Evolutionary conservation across 2,888 invertebrate genomes (phyloP).

Genomic region (Diarsia brunnea): DNA sequence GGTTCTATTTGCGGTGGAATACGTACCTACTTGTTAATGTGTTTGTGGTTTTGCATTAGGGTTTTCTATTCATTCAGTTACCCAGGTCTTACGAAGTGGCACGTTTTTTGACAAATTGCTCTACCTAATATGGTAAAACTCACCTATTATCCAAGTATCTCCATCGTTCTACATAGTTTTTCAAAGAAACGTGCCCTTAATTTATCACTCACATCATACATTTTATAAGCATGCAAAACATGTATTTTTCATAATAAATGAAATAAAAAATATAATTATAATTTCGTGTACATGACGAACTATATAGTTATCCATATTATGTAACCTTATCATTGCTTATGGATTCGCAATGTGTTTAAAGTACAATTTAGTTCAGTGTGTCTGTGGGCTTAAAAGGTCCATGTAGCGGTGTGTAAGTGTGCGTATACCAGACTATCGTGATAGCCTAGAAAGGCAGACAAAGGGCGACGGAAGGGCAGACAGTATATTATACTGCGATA

Average conservation of each 20-base stretch:
- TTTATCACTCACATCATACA: not conserved
- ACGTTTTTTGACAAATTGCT: not conserved
- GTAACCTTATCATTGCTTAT: constrained; percentile 13
- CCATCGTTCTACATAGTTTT: not conserved
- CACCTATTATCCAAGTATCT: not conserved
- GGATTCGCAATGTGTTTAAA: constrained; percentile 35
- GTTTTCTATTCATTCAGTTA: not conserved
- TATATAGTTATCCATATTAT: constrained; percentile 18
- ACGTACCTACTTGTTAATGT: not conserved
- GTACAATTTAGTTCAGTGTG: constrained; percentile 52
- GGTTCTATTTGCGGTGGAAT: constrained; percentile 26
- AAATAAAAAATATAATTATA: not conserved
- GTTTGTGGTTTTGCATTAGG: not conserved
- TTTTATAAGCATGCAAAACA: not conserved
- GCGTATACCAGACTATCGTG: constrained; percentile 54
- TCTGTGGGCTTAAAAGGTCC: constrained; percentile 49
- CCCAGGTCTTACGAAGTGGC: not conserved
- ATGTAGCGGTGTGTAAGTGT: constrained; percentile 45
- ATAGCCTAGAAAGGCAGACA: constrained; percentile 68
- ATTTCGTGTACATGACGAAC: constrained; percentile 1
- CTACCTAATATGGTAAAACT: not conserved
- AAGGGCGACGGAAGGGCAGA: constrained; percentile 83
- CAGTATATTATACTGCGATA: constrained; percentile 71
- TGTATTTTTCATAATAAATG: not conserved
- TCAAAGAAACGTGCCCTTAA: not conserved